These are phyloP conservation scores for Reticulitermes speratus DNA, from an alignment of 1,140 invertebrate species.

Conservation along the genomic window DNA sequence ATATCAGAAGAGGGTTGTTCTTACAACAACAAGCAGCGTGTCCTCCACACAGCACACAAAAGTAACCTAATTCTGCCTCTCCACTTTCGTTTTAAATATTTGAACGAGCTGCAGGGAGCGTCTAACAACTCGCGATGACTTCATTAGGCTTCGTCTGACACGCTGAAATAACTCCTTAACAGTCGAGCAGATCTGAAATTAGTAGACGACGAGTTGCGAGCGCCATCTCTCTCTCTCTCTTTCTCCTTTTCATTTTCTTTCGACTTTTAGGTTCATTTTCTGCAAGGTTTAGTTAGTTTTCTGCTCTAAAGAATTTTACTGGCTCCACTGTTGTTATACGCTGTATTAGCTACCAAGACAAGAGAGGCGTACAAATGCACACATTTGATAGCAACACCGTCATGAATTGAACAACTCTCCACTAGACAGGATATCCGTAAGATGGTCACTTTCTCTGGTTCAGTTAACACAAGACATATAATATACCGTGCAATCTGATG, in stretches of 20 bases:
- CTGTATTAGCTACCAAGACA: neutral
- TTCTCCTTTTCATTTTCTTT: constrained; percentile 4
- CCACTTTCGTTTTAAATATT: neutral
- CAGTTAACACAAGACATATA: neutral
- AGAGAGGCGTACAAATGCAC: neutral
- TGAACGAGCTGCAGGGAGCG: neutral
- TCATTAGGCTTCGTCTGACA: constrained; percentile 5
- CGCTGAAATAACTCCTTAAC: constrained; percentile 18
- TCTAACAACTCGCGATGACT: neutral
- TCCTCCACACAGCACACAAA: neutral
- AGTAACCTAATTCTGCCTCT: neutral
- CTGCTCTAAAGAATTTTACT: neutral
- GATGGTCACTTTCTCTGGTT: neutral
- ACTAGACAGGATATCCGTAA: neutral
- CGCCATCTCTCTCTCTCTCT: neutral
- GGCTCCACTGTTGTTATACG: neutral
- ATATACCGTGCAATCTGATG: no score
- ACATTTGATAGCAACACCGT: neutral
- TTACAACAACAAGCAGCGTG: neutral
- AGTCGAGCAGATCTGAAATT: neutral
- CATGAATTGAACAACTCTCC: neutral
- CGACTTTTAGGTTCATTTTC: constrained; percentile 16
- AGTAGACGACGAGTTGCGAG: neutral
- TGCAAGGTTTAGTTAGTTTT: constrained; percentile 19
- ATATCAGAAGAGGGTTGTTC: no score